Base-by-base conservation (phyloP, 2,888 invertebrate genomes). In the Phortica magna region DNA sequence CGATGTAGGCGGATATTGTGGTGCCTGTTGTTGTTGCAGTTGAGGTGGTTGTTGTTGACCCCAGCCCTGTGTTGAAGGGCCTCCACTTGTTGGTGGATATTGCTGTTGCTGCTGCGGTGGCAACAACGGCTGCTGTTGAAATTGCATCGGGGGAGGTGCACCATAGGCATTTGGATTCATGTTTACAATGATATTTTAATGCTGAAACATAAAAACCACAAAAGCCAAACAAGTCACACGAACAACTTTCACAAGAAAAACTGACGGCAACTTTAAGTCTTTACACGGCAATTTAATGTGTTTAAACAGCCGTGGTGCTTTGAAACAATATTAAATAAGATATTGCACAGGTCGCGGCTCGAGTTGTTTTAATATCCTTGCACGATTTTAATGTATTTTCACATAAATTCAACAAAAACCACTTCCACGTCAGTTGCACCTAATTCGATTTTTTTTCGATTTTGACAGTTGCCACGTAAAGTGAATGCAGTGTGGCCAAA, bases 131-230 rank as follows among this genome's bases (percentile, higher is more conserved):
- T 84, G 74, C 31, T 64, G 74, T 65, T 67, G 74, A 14, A 77
- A 75, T 55, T 83, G 82, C 78, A 43, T 22, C 17, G 74, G 74
- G 76, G 91, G 91, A 81, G 92, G 92, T 17, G 88, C 88, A 79
- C 91, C 91, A 78, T 91, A 91, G 78, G 89, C 83, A 79, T 91
- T 91, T 31, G 91, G 90, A 83, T 91, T 92, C 89, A 90, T 89
- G 22, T 78, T 82, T 61, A 76, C 14, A 43, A 43, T 31, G 31
- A 10, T 72, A 22, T 6, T 57, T 31, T 31, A 31, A 31, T 31
- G 31, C n/a, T 53, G 71, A 81, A 77, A 79, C 75, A 82, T 81
- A 74, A 76, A 67, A 71, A 53, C 31, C 74, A 67, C 74, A 65
- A 61, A 80, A 77, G 65, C 57, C 42, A 74, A 77, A 72, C 75